phyloP scores from a whole-genome alignment of 2,797 vertebrate species.

The Macropus fuliginosus region DNA sequence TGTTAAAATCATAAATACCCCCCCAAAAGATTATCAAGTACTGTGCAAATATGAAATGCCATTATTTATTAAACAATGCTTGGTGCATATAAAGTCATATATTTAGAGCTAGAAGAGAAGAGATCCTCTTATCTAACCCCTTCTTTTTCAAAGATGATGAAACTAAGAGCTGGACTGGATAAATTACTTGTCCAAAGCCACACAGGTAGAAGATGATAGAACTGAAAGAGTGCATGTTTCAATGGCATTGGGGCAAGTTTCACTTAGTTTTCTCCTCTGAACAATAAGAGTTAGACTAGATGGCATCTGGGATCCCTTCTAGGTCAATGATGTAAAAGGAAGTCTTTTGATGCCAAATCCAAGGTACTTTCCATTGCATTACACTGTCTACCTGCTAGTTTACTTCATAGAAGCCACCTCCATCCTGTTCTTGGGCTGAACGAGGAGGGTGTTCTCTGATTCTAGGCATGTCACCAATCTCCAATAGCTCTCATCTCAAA shows the following conservation, averaged over 20 bases:
- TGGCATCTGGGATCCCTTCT: neutral
- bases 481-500: neutral
- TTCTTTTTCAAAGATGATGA: neutral
- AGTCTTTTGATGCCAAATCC: neutral
- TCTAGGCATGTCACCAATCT: slow-evolving; percentile 8
- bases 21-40: slow-evolving; percentile 24
- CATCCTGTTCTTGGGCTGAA: slow-evolving; percentile 23
- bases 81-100: slow-evolving; percentile 8
- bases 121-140: neutral
- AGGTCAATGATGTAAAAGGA: neutral
- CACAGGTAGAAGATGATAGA: neutral
- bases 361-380: neutral
- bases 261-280: neutral
- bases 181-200: neutral
- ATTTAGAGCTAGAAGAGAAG: neutral
- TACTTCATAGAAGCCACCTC: slow-evolving; percentile 12
- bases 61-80: neutral
- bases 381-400: neutral
- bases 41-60: neutral
- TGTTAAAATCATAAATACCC: slow-evolving; percentile 38
- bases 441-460: neutral
- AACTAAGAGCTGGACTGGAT: neutral
- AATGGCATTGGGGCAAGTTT: neutral
- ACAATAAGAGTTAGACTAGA: neutral
- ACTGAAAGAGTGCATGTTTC: neutral